phyloP scores from a whole-genome alignment of 2,113 vertebrate species.

The Marmota monax region DNA sequence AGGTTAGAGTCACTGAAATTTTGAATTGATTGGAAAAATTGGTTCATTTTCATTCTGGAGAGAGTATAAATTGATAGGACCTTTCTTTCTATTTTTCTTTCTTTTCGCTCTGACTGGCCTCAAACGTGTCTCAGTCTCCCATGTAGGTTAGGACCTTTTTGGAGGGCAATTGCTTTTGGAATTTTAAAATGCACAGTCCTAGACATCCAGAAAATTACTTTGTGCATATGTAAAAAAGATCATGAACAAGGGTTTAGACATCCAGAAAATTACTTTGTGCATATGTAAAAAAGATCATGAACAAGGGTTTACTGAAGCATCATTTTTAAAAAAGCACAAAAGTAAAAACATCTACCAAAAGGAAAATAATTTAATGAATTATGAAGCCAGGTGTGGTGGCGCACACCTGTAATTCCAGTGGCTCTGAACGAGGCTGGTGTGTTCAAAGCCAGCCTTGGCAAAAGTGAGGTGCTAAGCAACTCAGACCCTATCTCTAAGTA shows the following conservation, averaged over 20 bases:
- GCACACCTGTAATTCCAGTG: no score
- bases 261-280: slow-evolving; percentile 13
- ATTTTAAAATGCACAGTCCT: neutral
- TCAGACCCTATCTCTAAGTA: no score
- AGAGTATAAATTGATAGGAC: neutral
- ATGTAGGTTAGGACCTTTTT: neutral
- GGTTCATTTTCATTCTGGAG: neutral
- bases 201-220: slow-evolving; percentile 31
- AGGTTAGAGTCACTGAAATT: neutral
- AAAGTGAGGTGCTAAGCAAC: no score
- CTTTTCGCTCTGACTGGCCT: no score
- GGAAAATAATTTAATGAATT: slow-evolving; percentile 17
- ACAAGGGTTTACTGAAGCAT: neutral
- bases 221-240: neutral
- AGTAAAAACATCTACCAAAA: neutral
- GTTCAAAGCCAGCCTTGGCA: no score
- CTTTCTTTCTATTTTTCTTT: no score
- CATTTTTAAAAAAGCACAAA: neutral
- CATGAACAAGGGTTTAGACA: neutral
- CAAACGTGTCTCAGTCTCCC: neutral
- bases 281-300: neutral
- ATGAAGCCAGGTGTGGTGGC: neutral
- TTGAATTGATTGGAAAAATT: neutral
- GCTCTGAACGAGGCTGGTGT: no score
- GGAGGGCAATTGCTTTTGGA: neutral